phyloP scores from a whole-genome alignment of 1,140 invertebrate genomes.

The Lepeophtheirus salmonis region DNA sequence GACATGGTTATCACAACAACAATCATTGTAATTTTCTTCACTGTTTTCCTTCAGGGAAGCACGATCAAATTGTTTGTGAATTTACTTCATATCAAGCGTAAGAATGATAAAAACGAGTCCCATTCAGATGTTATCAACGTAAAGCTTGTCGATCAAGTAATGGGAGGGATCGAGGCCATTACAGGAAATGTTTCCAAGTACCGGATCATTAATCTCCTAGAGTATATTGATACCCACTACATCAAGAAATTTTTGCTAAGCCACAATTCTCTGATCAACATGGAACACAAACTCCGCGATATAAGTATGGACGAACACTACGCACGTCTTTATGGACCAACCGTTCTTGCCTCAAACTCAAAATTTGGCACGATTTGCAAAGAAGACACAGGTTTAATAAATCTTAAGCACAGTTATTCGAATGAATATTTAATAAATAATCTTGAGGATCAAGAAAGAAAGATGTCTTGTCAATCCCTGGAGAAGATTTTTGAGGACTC shows the following conservation, averaged over 20 bases:
- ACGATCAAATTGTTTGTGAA: constrained; percentile 43
- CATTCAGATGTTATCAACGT: constrained; percentile 33
- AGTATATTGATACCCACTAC: not conserved
- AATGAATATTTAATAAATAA: not conserved
- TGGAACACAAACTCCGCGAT: not conserved
- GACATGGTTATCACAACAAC: constrained; percentile 40
- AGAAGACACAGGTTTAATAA: not conserved
- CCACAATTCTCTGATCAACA: not conserved
- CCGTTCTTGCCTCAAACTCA: not conserved
- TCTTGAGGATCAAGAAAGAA: too few relatives aligned
- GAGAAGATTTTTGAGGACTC: not conserved
- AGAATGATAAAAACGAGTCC: constrained; percentile 25
- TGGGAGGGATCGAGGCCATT: constrained; percentile 38
- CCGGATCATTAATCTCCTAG: not conserved
- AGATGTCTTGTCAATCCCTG: too few relatives aligned
- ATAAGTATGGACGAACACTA: not conserved
- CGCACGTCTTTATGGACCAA: not conserved
- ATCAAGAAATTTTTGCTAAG: not conserved
- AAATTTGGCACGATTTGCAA: not conserved
- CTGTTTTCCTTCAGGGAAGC: constrained; percentile 43
- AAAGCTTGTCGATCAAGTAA: constrained; percentile 35
- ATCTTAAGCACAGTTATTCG: not conserved
- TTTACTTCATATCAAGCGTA: constrained; percentile 35
- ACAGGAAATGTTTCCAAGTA: constrained; percentile 25
- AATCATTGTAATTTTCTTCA: constrained; percentile 41